Base-by-base conservation (phyloP, 2,113 vertebrate genomes). In the Rhinoptilus africanus region DNA sequence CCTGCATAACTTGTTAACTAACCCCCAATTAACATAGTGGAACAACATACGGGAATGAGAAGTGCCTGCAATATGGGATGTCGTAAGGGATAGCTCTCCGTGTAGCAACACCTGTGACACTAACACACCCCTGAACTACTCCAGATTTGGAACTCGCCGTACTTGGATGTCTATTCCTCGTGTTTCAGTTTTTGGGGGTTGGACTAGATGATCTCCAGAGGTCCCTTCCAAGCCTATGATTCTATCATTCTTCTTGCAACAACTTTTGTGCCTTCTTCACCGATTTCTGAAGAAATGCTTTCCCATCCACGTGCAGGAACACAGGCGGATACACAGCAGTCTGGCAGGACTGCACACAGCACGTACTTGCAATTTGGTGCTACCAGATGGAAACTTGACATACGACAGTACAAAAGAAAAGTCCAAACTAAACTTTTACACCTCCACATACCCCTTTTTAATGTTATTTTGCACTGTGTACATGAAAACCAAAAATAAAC, bases 401-500 rank as follows among this genome's bases (percentile, higher is more conserved):
- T 10, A 47, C 76, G n/a, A 92, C 35, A 79, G 59, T 2, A 97
- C 59, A 94, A 90, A 97, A 98, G 72, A 98, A 95, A 91, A 98
- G 94, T 96, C 96, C 95, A 96, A 97, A 94, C 91, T 93, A 20
- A 93, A 51, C 96, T 96, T 96, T 96, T 45, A 90, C 57, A 93
- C 94, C 98, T 98, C 96, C 88, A 98, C 95, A 94, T 83, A 97
- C 96, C 97, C 97, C 97, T 97, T 95, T 97, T 98, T 97, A 98
- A 98, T 88, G 96, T 95, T 93, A 96, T 96, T 97, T 96, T 97
- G 92, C 95, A 97, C 96, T 96, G 97, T 95, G 85, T 97, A 98
- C 97, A 97, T 90, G 95, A 97, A 97, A 97, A 98, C 79, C 93
- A 98, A 97, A 97, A 94, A 97, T 92, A 97, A 98, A 98, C 97